Evolutionary conservation across 1,140 invertebrate genomes (phyloP).

Genomic region (Aphelenchoides fujianensis): DNA sequence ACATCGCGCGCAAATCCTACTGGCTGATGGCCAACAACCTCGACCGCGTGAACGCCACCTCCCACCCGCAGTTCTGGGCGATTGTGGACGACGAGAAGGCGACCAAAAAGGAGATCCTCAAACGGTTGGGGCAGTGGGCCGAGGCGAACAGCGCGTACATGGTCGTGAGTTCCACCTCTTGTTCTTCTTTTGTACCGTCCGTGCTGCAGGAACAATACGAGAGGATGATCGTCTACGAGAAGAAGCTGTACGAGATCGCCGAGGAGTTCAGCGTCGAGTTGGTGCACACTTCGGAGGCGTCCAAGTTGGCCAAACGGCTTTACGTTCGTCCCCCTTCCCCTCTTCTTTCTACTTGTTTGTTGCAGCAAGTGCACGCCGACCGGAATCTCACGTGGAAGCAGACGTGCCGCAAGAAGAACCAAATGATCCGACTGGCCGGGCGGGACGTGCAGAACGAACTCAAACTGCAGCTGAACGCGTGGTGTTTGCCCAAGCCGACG

Average conservation of each 20-base stretch:
- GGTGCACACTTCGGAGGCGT: not conserved
- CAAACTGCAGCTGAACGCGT: constrained; percentile 8
- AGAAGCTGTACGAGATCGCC: not conserved
- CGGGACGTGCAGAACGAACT: not conserved
- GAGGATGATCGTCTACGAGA: constrained; percentile 4
- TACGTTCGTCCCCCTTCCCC: not conserved
- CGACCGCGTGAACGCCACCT: not conserved
- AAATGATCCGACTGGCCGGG: not conserved
- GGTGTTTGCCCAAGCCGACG: constrained; percentile 11
- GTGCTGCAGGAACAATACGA: constrained; percentile 5
- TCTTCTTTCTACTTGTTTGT: not conserved
- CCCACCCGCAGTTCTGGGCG: not conserved
- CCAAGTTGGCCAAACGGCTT: constrained; percentile 4
- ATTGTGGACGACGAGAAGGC: not conserved
- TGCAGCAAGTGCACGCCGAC: constrained; percentile 1
- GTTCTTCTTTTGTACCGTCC: no score
- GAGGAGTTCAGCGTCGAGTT: not conserved
- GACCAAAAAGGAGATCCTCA: constrained; percentile 7
- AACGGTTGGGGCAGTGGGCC: not conserved
- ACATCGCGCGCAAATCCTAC: not conserved
- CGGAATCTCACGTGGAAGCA: not conserved
- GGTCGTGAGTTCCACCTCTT: constrained; percentile 1
- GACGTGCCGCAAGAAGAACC: constrained; percentile 6
- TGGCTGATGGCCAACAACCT: constrained; percentile 11
- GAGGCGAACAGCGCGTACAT: not conserved